phyloP scores from a whole-genome alignment of 2,797 vertebrate species.

The Perodicticus potto region DNA sequence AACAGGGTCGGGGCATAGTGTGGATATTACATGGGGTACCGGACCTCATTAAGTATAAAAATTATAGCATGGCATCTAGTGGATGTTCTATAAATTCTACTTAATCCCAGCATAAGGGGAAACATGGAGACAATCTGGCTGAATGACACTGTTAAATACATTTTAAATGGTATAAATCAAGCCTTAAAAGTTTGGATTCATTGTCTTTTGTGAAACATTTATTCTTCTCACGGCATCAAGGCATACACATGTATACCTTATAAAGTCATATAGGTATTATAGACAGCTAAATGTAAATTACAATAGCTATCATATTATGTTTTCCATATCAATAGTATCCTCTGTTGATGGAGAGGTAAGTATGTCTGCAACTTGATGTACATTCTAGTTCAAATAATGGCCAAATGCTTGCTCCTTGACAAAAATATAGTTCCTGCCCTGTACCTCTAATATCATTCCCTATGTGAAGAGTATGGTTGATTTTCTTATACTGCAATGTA shows the following conservation, averaged over 20 bases:
- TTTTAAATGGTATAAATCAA: neutral
- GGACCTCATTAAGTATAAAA: neutral
- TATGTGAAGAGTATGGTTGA: neutral
- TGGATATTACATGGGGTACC: neutral
- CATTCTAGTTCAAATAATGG: constrained; percentile 12
- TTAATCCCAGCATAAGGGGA: neutral
- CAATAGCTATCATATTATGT: neutral
- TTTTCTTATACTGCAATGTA: neutral
- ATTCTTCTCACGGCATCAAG: neutral
- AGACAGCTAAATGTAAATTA: neutral
- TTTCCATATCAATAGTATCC: neutral
- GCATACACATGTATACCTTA: neutral
- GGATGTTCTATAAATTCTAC: neutral
- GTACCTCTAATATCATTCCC: neutral
- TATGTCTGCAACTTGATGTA: neutral
- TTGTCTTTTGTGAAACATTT: constrained; percentile 2
- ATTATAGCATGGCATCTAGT: neutral
- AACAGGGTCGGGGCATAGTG: neutral
- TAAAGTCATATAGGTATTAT: neutral
- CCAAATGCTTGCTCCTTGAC: neutral
- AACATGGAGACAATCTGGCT: neutral
- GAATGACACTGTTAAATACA: neutral
- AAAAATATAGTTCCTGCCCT: neutral
- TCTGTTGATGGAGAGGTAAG: neutral
- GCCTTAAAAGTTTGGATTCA: neutral